phyloP scores from a whole-genome alignment of 2,888 invertebrate genomes.

The Pristionchus mayeri region DNA sequence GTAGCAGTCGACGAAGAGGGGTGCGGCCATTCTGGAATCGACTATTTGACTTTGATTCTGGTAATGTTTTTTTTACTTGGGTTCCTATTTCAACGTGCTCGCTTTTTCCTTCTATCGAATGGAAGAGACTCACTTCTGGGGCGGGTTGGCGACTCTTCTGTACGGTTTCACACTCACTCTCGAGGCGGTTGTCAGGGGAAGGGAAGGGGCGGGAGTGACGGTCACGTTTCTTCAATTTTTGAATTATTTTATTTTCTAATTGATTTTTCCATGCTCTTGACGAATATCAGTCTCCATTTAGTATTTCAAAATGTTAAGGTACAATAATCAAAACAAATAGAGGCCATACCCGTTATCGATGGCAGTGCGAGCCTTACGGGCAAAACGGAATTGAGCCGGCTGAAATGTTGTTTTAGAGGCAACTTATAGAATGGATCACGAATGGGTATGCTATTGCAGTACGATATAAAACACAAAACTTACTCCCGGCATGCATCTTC shows the following conservation, averaged over 20 bases:
- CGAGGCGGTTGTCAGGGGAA: constrained; percentile 2
- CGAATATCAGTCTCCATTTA: too few species aligned
- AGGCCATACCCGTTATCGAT: not conserved
- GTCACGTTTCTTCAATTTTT: not conserved
- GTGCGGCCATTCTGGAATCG: constrained; percentile 52
- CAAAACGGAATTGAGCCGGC: constrained; percentile 41
- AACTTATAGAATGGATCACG: too few species aligned
- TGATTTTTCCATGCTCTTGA: too few species aligned
- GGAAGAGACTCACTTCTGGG: not conserved
- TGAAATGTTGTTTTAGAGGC: too few species aligned
- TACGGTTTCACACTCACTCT: constrained; percentile 27
- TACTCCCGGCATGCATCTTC: constrained; percentile 69
- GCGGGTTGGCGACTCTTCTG: constrained; percentile 27
- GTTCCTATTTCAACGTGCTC: not conserved
- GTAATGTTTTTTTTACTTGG: not conserved
- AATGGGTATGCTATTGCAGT: too few species aligned
- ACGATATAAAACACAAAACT: too few species aligned
- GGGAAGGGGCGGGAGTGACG: not conserved
- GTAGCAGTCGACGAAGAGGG: constrained; percentile 72
- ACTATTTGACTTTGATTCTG: not conserved
- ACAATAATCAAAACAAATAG: not conserved
- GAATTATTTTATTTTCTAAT: too few species aligned
- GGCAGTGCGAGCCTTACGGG: constrained; percentile 15
- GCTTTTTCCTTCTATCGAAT: not conserved
- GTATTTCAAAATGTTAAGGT: not conserved